Conservation (phyloP, 2,888 invertebrate genomes). For the Agriopis marginaria region DNA sequence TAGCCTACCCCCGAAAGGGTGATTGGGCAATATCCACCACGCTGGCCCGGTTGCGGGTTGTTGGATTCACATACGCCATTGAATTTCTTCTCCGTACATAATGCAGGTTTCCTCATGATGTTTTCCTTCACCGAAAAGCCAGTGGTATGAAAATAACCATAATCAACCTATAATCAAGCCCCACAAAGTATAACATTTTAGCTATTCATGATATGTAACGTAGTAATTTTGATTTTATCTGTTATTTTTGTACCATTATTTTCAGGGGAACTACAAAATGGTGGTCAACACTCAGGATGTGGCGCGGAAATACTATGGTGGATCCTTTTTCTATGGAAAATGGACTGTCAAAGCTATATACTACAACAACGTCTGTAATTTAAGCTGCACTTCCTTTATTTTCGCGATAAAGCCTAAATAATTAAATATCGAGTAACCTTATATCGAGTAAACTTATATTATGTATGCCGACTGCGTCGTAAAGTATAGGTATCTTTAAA, state of each 20-base stretch:
- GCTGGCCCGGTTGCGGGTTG: no score
- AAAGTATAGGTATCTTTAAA: no score
- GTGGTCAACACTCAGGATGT: constrained; percentile 53
- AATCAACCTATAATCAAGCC: no score
- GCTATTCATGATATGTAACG: neutral
- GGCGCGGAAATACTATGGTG: constrained; percentile 57
- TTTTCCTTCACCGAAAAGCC: no score
- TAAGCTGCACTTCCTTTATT: constrained; percentile 29
- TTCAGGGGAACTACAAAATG: constrained; percentile 58
- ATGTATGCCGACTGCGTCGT: neutral
- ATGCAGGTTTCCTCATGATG: no score
- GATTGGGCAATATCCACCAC: no score
- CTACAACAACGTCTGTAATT: constrained; percentile 46
- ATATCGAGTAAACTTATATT: no score
- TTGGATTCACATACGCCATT: no score
- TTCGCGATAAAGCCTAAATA: constrained; percentile 29
- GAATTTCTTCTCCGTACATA: no score
- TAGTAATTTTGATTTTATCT: neutral
- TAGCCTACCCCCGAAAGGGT: no score
- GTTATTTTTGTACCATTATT: constrained; percentile 17
- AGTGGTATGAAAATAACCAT: no score
- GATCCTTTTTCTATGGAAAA: constrained; percentile 61
- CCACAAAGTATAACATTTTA: neutral
- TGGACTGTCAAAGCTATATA: constrained; percentile 55
- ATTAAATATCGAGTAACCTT: neutral